Evolutionary conservation across 2,113 vertebrate species (phyloP), one percentile per base, ranked within the genome.

Genomic region (Gallinago undulata): DNA sequence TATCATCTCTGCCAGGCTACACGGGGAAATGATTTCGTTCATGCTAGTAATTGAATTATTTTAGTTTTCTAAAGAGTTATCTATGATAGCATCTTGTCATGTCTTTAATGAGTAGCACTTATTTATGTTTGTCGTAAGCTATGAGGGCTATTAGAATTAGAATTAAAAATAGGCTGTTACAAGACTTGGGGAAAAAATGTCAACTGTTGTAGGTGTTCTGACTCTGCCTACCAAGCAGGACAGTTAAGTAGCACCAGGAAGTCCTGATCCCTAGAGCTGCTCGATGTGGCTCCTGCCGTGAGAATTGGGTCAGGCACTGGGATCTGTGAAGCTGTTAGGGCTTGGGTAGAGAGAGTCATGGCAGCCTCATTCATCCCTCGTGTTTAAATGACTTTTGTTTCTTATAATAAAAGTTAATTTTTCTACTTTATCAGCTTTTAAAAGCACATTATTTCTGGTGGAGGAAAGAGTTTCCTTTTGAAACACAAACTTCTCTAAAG

Each of bases 241-340:
- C 41, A 86, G 21, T 48, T 68, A 31, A 48, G 28, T 37, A 55
- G 28, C 1, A 5, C 62, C 47, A 76, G 68, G 45, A 86, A 53
- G 11, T 79, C 47, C 35, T n/a, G 45, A 37, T 86, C 25, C 28
- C 41, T 56, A 2, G 21, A 62, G 43, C 37, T 67, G 17, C 17
- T 81, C 51, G 30, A 12, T 0, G 0, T 43, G 5, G 16, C 14
- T 89, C 10, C 30, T 76, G 41, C 2, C 0, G 11, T 22, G 31
- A 56, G 47, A 67, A 51, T 11, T 28, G 37, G 27, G 47, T 67
- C 1, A 0, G 19, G 31, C 19, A n/a, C 47, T 18, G 24, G 18
- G 4, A 35, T 59, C 19, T 87, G 17, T 64, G 19, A 28, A 68
- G 23, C 16, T 41, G 11, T 53, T 3, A 19, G 8, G 31, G 8